Base-by-base conservation (phyloP, 2,888 invertebrate genomes). In the Muschampia staudingeri region DNA sequence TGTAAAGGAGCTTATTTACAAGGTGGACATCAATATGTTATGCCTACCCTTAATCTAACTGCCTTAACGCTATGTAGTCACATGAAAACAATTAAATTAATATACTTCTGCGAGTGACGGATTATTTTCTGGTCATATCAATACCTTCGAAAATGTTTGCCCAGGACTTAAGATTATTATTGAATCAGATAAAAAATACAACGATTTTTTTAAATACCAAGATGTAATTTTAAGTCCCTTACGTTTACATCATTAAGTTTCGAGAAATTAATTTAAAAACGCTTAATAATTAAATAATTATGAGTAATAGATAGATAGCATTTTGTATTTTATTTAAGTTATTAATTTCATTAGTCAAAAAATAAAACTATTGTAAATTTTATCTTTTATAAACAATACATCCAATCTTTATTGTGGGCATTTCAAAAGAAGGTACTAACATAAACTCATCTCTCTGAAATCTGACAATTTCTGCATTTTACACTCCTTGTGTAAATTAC, bases 1-100 rank as follows among this genome's bases (percentile, higher is more conserved):
- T 96, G 96, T 97, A 97, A 95, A 96, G 96, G 96, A 97, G 95
- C 94, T 92, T 97, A 97, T 97, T 94, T 97, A 97, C 97, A 97
- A 92, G 94, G 95, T 96, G 95, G 95, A 96, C 96, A 97, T 94
- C 92, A 88, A 93, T 91, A 91, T 93, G 86, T 91, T 94, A 89
- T 92, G 92, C 90, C 94, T 94, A 94, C 91, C 92, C 89, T 94
- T 94, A 84, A 78, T 88, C 92, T 94, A 94, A 87, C 83, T 48
- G 80, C 80, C 80, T 80, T 76, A 80, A 25, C 89, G 86, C 90
- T 91, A 84, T 87, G 84, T 88, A 86, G 83, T 84, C 87, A 88
- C 88, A 86, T 89, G 88, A 85, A 82, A 82, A 85, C 65, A 77
- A 72, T 77, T 70, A 76, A 76, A 76, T 70, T 65, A 70, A 52